Base-by-base conservation (phyloP, 2,888 invertebrate species). In the Syrista parreyssii region DNA sequence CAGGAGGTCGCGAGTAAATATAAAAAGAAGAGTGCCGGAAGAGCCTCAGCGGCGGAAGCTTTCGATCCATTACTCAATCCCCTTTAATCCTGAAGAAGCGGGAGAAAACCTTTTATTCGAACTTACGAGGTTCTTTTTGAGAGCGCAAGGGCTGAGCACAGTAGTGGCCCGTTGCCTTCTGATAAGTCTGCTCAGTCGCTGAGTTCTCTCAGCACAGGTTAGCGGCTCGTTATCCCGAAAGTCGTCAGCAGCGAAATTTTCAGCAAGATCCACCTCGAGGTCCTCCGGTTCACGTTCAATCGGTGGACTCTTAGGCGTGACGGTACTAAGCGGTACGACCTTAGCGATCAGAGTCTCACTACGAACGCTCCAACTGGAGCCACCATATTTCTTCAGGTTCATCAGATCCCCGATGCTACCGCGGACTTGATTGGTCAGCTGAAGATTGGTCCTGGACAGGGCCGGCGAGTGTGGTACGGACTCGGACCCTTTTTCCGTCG, bases 401-500 rank as follows among this genome's bases (percentile, higher is more conserved):
- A 96, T 96, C 85, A 96, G 92, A 89, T 96, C 96, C 3, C 96
- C 96, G 74, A 96, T 95, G 84, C 95, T 95, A 31, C 95, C 95
- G 0, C 91, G 86, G 1, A 89, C 88, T 31, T 89, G 87, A 73
- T 84, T 88, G 15, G 86, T 84, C 23, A 88, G 75, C 33, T 88
- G 86, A 34, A 93, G 86, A 81, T 92, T 91, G 32, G 92, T 92
- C 69, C 93, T 89, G 4, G 93, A 93, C 76, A 93, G 81, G 6
- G 92, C 92, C 0, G 93, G 93, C 69, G 93, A 93, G 77, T 93
- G 93, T 1, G 94, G 93, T 32, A 93, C 87, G 12, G 93, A 93
- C 68, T 91, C 92, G 69, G 88, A 91, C 31, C 91, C 91, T 77
- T 91, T 91, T 80, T 90, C 88, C 73, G 92, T 91, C 1, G 93